phyloP scores from a whole-genome alignment of 2,797 vertebrate genomes.

The Poeciliopsis infans region DNA sequence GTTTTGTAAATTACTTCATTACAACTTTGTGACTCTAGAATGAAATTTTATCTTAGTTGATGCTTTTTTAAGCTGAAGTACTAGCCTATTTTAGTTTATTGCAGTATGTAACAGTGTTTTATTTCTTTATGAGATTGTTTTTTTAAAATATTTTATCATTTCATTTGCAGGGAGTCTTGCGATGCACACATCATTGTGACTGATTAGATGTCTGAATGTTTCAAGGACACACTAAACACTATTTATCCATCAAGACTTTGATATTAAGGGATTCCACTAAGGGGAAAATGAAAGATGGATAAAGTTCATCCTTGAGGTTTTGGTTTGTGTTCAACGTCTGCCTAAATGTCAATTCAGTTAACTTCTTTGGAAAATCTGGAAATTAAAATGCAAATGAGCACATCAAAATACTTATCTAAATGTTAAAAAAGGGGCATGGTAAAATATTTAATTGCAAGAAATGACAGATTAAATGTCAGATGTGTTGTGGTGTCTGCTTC shows the following conservation, averaged over 20 bases:
- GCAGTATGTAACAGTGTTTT: not conserved
- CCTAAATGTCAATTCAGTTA: conserved; percentile 1
- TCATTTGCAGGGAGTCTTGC: not conserved
- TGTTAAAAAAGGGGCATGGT: not conserved
- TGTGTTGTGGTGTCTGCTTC: not conserved
- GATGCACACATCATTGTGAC: not conserved
- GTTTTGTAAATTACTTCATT: not conserved
- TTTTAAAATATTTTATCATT: too few relatives aligned
- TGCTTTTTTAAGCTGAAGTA: not conserved
- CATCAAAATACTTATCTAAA: not conserved
- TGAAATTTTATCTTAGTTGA: not conserved
- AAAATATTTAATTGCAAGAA: not conserved
- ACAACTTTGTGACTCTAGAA: not conserved
- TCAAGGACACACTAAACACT: not conserved
- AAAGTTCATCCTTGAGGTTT: not conserved
- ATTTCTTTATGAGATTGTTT: too few relatives aligned
- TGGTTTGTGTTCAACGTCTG: not conserved
- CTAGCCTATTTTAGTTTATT: not conserved
- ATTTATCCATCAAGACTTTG: not conserved
- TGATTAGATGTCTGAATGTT: not conserved
- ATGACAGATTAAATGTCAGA: not conserved
- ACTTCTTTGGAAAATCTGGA: not conserved
- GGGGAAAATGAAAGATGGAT: not conserved
- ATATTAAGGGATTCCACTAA: not conserved
- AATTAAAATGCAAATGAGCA: not conserved